These are phyloP conservation scores for Drosophila helvetica DNA, from an alignment of 2,888 invertebrate genomes.

Conservation along the genomic window DNA sequence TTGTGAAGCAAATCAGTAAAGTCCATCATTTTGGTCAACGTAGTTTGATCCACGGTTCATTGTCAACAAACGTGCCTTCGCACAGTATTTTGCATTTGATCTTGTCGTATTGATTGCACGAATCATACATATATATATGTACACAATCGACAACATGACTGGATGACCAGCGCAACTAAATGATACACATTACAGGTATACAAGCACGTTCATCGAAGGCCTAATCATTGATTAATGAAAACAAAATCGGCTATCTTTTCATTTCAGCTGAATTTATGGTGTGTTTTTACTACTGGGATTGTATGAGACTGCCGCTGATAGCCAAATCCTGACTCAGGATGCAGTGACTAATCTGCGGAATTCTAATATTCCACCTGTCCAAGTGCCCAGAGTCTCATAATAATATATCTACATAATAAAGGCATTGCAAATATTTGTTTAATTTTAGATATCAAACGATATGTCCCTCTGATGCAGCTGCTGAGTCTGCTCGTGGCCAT, in stretches of 20 bases:
- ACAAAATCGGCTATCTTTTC: not conserved
- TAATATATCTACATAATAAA: too few relatives aligned
- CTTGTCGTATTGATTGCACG: constrained; percentile 85
- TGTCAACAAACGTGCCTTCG: constrained; percentile 87
- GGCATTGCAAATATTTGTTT: constrained; percentile 8
- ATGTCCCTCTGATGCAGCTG: constrained; percentile 89
- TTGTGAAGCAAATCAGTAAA: too few relatives aligned
- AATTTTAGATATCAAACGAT: constrained; percentile 90
- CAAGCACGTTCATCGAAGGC: not conserved
- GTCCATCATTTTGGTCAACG: constrained; percentile 89
- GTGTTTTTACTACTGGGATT: constrained; percentile 92
- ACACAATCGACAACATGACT: constrained; percentile 85
- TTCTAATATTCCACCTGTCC: constrained; percentile 89
- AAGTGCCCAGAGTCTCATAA: constrained; percentile 85
- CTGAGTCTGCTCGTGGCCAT: constrained; percentile 86
- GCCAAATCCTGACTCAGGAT: constrained; percentile 91
- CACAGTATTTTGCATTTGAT: constrained; percentile 87
- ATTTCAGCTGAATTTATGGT: constrained; percentile 88
- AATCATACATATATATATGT: too few relatives aligned
- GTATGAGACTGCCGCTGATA: constrained; percentile 95
- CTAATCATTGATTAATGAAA: not conserved
- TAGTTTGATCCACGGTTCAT: constrained; percentile 89
- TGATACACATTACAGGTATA: constrained; percentile 87
- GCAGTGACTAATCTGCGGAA: constrained; percentile 94
- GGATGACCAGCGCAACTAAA: constrained; percentile 84